Percentiles rank a stretch among this genome's conserved stretches.
Evolutionary conservation across 1,140 invertebrate species (phyloP).

Genomic region (Trichogramma pretiosum): DNA sequence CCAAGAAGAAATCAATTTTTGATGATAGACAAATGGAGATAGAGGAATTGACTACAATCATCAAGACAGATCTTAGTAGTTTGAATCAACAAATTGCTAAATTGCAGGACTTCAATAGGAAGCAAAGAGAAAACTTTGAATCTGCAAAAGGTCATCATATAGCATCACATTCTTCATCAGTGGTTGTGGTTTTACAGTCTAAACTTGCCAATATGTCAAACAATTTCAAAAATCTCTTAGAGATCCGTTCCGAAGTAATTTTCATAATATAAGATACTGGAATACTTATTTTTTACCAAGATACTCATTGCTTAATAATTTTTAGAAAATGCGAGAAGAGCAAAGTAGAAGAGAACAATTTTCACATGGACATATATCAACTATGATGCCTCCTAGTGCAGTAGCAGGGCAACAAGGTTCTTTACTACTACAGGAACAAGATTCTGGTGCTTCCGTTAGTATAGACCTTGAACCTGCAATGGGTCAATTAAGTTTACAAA

Average conservation of each 20-base stretch:
- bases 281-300: conserved; percentile 3
- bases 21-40: conserved; percentile 93
- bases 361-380: conserved; percentile 63
- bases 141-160: conserved; percentile 66
- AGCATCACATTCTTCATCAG: conserved; percentile 90
- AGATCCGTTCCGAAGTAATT: conserved; percentile 70
- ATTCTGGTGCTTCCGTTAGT: conserved; percentile 53
- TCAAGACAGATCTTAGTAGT: conserved; percentile 91
- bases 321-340: conserved; percentile 90
- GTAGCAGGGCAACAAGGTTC: conserved; percentile 61
- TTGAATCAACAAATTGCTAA: conserved; percentile 93
- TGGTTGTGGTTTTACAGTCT: conserved; percentile 89
- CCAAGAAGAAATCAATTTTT: conserved; percentile 94
- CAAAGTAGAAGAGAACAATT: conserved; percentile 90
- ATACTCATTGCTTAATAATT: not conserved
- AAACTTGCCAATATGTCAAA: conserved; percentile 94
- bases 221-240: conserved; percentile 84
- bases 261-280: conserved; percentile 7
- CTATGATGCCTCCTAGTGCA: conserved; percentile 62
- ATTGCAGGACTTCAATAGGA: conserved; percentile 69
- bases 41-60: conserved; percentile 94
- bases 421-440: conserved; percentile 57
- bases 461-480: conserved; percentile 62
- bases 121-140: conserved; percentile 49
- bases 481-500: conserved; percentile 48